Conservation (phyloP, 2,113 vertebrate species). For the Pteropus alecto region DNA sequence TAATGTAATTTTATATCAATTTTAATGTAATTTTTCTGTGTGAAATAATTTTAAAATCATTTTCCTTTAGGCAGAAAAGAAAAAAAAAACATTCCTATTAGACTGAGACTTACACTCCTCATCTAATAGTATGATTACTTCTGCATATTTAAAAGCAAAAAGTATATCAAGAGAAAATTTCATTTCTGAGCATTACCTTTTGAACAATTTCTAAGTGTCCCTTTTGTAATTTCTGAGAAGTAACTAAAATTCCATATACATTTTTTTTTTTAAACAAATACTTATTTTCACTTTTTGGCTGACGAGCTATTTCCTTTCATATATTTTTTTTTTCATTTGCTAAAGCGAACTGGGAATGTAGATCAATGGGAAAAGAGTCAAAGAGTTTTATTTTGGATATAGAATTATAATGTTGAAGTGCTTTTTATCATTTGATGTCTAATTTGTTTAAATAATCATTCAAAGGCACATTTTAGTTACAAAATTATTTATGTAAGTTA, state of each 20-base stretch:
- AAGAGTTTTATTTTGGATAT: constrained; percentile 74
- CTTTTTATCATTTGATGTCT: constrained; percentile 75
- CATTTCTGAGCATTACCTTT: constrained; percentile 37
- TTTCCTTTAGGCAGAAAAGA: constrained; percentile 62
- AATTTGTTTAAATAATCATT: constrained; percentile 78
- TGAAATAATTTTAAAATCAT: constrained; percentile 47
- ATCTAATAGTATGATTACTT: not conserved
- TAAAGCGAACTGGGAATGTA: constrained; percentile 65
- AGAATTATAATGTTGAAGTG: constrained; percentile 74
- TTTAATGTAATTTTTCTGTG: constrained; percentile 44
- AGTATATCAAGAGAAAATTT: constrained; percentile 44
- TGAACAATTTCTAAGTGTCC: constrained; percentile 31
- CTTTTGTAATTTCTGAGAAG: not conserved
- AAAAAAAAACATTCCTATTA: not conserved
- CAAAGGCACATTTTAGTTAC: constrained; percentile 75
- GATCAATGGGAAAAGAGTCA: constrained; percentile 65
- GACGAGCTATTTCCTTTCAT: constrained; percentile 26
- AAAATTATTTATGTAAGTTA: constrained; percentile 75
- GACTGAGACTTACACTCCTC: not conserved
- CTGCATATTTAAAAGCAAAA: constrained; percentile 12
- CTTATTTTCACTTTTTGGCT: constrained; percentile 40
- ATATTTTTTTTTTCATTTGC: constrained; percentile 31
- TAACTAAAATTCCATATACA: not conserved
- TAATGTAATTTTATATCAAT: constrained; percentile 6
- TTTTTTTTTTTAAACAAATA: constrained; percentile 47